phyloP scores from a whole-genome alignment of 2,797 vertebrate species.

The Spinibarbus caldwelli region DNA sequence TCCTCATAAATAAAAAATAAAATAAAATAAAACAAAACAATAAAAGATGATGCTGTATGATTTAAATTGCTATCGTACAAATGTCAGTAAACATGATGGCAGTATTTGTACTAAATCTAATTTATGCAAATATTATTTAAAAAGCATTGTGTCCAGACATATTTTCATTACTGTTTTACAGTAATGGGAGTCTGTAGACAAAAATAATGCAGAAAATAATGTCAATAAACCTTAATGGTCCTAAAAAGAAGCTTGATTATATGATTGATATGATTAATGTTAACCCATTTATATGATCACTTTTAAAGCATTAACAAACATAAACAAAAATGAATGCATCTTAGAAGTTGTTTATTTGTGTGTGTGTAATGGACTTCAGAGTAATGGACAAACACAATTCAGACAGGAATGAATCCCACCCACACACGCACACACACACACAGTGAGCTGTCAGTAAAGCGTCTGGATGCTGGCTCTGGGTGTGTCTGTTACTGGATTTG shows the following conservation, averaged over 20 bases:
- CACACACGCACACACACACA: neutral
- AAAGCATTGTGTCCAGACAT: neutral
- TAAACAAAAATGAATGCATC: neutral
- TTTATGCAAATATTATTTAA: neutral
- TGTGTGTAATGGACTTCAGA: no score
- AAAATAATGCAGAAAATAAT: neutral
- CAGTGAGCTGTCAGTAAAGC: neutral
- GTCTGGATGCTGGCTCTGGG: neutral
- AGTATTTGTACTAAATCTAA: neutral
- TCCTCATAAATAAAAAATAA: neutral
- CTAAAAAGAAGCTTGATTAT: no score
- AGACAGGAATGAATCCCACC: neutral
- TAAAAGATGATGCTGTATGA: no score
- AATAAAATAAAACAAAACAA: no score
- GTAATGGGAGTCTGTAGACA: neutral
- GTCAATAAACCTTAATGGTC: no score
- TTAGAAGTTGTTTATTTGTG: neutral
- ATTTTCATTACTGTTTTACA: neutral
- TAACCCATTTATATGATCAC: neutral
- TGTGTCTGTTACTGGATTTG: conserved; percentile 16
- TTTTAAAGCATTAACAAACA: neutral
- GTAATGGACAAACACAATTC: neutral
- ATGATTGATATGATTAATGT: no score
- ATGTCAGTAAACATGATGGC: neutral
- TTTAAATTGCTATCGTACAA: neutral